Base-by-base conservation (phyloP, 2,888 invertebrate species). In the Platerodrilus igneus region DNA sequence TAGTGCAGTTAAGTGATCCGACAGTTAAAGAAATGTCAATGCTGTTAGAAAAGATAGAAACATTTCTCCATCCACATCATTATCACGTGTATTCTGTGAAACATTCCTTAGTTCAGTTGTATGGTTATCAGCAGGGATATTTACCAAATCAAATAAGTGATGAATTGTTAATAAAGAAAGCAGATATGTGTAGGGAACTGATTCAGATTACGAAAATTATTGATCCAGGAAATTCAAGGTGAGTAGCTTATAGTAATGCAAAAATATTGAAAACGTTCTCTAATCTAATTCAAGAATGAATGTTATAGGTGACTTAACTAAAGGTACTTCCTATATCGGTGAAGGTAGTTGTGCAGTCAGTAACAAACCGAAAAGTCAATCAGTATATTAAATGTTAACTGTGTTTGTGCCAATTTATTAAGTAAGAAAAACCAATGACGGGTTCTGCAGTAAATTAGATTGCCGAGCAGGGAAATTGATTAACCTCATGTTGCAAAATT, bases 71-170 rank as follows among this genome's bases (percentile, higher is more conserved):
- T 68, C 82, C 84, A 0, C 81, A 87, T 59, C 91, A 91, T 67
- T 91, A 87, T 62, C 86, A 88, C 53, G 73, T 86, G 49, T 87
- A 86, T 56, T 79, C 85, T 0, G 75, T 89, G 5, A 85, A 86
- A 54, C 91, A 91, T 66, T 84, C 87, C 0, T 67, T 91, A 17
- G 73, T 90, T 33, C 91, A 91, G 60, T 63, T 90, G 31, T 85
- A 84, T 59, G 86, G 87, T 4, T 76, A 82, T 47, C 81, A 83
- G 45, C 68, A 73, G 23, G 81, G 77, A 14, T 78, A 78, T 48
- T 63, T 70, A 34, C 63, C 72, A 15, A 59, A 66, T 28, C 67
- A 76, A 30, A 69, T 79, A 21, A 73, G 75, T 2, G 74, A 76
- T 33, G 77, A 80, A 30, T 71, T 77, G 33, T 63, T 83, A 33